Evolutionary conservation across 2,888 invertebrate genomes (phyloP), one percentile per base, ranked within the genome.

Genomic region (Rhaphigaster nebulosa): DNA sequence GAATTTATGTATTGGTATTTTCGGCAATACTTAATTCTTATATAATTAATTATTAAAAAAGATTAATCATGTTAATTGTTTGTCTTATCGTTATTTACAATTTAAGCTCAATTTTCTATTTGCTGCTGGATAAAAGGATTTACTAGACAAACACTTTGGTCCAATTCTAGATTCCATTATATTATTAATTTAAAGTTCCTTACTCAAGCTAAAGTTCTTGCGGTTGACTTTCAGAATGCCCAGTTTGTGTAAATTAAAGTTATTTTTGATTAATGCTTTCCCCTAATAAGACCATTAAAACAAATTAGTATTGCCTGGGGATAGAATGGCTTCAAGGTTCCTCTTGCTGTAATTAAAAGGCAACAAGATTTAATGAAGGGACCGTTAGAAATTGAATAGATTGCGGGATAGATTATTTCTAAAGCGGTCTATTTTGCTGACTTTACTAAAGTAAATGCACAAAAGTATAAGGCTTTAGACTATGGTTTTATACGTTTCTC

Each of bases 341-440:
- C 18, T 70, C 34, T 34, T 18, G 65, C 34, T 1, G 6, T 34
- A 70, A 70, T 34, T 18, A 34, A 70, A 70, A 70, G 1, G 12
- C 34, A 34, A 34, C 34, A 29, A 70, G 70, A 34, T 34, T 70
- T 70, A 70, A 34, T 70, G 29, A 34, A 70, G 4, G 70, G 29
- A 70, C 70, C 70, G 70, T 70, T 70, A 70, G 70, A n/a, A n/a
- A n/a, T n/a, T n/a, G n/a, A 70, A 70, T 70, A 18, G 70, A 29
- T 70, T 70, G 15, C 13, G 5, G 18, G 3, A 5, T 12, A 18
- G 6, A 34, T 70, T 23, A 70, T 34, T 18, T 70, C 34, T 34
- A 34, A 34, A 34, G 18, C 5, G 15, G 5, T 70, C 5, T 29
- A 18, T 70, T 34, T 34, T 65, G 1, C 1, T n/a, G n/a, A n/a